Evolutionary conservation across 2,113 vertebrate species (phyloP).

Genomic region (Eira barbara): DNA sequence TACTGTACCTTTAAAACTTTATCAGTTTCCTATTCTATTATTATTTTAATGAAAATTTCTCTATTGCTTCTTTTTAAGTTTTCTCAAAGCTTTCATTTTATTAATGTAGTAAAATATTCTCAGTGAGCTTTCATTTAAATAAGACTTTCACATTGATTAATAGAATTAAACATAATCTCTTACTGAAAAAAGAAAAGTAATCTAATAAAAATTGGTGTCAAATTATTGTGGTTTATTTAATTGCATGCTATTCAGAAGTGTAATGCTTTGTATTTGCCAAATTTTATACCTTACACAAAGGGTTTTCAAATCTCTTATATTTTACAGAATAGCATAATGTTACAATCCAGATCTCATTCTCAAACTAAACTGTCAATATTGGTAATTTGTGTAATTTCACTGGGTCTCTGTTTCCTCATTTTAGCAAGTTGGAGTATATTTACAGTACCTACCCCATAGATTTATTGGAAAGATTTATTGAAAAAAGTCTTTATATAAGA

Average conservation of each 20-base stretch:
- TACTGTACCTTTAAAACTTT: background rate
- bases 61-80: background rate
- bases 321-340: background rate
- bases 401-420: background rate
- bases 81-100: slow-evolving; percentile 16
- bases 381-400: background rate
- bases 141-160: background rate
- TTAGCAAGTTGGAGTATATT: background rate
- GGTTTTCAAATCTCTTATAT: background rate
- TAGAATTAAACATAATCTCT: background rate
- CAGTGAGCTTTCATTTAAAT: background rate
- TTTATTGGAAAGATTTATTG: background rate
- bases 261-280: background rate
- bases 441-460: rapidly evolving
- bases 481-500: background rate
- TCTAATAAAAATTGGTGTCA: background rate
- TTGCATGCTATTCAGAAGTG: background rate
- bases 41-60: background rate
- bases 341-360: background rate
- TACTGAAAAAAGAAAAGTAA: background rate
- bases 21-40: background rate
- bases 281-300: background rate
- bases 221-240: background rate
- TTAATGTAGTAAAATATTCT: slow-evolving; percentile 41
- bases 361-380: background rate